These are phyloP conservation scores for Andrena cerasifolii DNA, from an alignment of 1,140 invertebrate species.

Conservation along the genomic window DNA sequence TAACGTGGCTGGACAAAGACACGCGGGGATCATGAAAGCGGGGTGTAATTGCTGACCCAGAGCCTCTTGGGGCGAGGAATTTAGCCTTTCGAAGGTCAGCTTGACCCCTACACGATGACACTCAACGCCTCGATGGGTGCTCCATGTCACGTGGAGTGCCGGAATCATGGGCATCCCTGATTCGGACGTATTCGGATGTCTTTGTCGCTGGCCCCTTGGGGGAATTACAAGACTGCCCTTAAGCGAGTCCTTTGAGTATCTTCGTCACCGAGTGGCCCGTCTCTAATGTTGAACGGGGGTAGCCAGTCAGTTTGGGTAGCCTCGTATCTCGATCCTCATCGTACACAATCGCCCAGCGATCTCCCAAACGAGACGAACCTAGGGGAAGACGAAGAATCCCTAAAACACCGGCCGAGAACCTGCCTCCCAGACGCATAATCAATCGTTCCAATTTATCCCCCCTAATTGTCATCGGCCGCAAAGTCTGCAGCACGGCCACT, in stretches of 20 bases:
- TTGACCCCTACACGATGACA: not conserved
- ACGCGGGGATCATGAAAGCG: not conserved
- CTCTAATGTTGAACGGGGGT: too few species aligned
- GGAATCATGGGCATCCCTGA: not conserved
- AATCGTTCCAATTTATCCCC: conserved; percentile 31
- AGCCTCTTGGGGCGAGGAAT: not conserved
- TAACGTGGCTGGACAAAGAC: not conserved
- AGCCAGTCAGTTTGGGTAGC: too few species aligned
- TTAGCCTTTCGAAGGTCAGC: not conserved
- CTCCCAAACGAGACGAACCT: not conserved
- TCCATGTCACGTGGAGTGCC: not conserved
- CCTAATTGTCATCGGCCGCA: conserved; percentile 24
- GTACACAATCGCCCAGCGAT: too few species aligned
- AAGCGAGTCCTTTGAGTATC: too few species aligned
- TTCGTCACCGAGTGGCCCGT: too few species aligned
- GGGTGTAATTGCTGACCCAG: conserved; percentile 14
- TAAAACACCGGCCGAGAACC: not conserved
- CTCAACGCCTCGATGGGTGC: not conserved
- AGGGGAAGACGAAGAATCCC: too few species aligned
- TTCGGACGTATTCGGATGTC: not conserved
- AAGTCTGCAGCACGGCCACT: not conserved
- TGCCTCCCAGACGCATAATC: conserved; percentile 6
- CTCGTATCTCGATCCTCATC: too few species aligned
- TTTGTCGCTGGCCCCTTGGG: not conserved
- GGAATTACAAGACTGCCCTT: not conserved